Evolutionary conservation across 2,888 invertebrate species (phyloP), one percentile per base, ranked within the genome.

Genomic region (Nematopogon swammerdamellus): DNA sequence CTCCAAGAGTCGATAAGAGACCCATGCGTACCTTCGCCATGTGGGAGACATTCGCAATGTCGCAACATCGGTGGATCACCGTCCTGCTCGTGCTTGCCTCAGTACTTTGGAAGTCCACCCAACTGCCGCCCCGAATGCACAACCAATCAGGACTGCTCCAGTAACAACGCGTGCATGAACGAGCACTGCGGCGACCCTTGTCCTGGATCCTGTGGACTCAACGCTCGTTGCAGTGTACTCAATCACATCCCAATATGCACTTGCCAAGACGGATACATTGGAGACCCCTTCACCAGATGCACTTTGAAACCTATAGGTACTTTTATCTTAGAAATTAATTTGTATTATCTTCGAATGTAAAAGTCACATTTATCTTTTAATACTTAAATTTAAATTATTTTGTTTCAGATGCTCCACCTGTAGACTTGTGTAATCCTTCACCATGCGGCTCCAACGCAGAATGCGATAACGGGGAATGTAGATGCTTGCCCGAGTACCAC

Each of bases 391-490:
- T 45, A 17, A 44, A 3, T 46, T 50, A 19, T 19, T 49, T 20
- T 44, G 53, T 58, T 58, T 43, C 57, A 60, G 72, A 70, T 54
- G 63, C 65, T 49, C 51, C 55, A 49, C 67, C 72, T 25, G 57
- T 63, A 45, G 85, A 88, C 65, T 82, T 84, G 18, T 88, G 88
- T 59, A 80, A 82, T 62, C 84, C 85, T 45, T 84, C 83, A 25
- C 87, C 87, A 2, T 88, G 88, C 66, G 85, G 92, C n/a, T 70
- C 88, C 10, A 92, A 92, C 64, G 82, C 92, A 2, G 73, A 83
- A 58, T 91, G 91, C 63, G 59, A 70, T 52, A 77, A 87, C 57
- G 89, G 89, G 47, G 67, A 83, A 52, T 91, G 91, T 59, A 83
- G 82, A 19, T 93, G 92, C 64, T 63, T 88, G 42, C 76, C 84